A percentile compares a stretch with the other conserved stretches of the same genome.
Conservation (phyloP, 2,797 vertebrate species). For the Acipenser ruthenus region DNA sequence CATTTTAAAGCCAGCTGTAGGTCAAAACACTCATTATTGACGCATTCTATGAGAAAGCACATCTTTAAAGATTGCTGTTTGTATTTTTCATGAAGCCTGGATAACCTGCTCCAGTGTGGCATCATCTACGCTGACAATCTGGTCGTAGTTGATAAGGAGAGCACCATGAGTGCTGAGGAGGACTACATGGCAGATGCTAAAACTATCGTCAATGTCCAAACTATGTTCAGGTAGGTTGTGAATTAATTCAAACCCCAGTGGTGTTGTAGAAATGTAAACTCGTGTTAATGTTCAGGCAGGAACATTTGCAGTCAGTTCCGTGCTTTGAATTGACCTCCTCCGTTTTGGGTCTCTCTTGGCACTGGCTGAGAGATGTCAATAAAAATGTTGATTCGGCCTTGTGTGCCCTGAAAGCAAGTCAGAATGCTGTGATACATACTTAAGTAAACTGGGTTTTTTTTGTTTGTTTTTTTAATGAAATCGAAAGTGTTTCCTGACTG, state of each 20-base stretch:
- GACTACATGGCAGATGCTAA: conserved; percentile 95
- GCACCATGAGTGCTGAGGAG: conserved; percentile 90
- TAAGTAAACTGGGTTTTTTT: too few species aligned
- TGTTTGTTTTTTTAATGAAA: too few species aligned
- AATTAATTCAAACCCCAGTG: background rate
- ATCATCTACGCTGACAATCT: conserved; percentile 90
- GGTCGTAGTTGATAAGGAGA: conserved; percentile 93
- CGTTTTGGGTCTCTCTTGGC: too few species aligned
- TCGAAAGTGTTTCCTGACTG: too few species aligned
- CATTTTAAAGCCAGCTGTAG: too few species aligned
- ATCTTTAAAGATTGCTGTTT: too few species aligned
- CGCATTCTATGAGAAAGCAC: too few species aligned
- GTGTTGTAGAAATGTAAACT: background rate
- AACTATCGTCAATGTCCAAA: conserved; percentile 92
- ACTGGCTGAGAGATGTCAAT: too few species aligned
- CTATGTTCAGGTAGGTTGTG: conserved; percentile 81
- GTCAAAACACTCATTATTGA: too few species aligned
- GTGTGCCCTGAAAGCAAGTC: too few species aligned
- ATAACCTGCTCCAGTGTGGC: conserved; percentile 86
- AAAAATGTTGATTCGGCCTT: too few species aligned
- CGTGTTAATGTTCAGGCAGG: background rate
- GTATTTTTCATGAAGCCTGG: conserved; percentile 60
- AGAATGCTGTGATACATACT: too few species aligned
- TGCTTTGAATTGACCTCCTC: background rate
- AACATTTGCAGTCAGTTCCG: background rate